phyloP scores from a whole-genome alignment of 2,113 vertebrate species.

The Vulpes vulpes region DNA sequence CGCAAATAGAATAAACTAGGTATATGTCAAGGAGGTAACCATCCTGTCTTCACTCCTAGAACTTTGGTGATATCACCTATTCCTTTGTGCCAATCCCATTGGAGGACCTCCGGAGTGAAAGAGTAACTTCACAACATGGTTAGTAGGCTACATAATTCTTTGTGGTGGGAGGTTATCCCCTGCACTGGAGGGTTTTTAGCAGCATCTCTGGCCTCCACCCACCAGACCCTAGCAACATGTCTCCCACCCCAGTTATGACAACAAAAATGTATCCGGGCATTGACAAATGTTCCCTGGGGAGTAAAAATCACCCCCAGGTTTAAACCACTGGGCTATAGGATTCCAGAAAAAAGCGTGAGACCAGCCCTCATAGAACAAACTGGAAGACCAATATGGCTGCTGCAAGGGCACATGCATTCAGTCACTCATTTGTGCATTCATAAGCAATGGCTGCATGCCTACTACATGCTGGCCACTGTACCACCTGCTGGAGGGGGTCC shows the following conservation, averaged over 20 bases:
- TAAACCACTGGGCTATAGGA: background rate
- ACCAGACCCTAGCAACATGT: background rate
- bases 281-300: background rate
- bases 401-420: no score
- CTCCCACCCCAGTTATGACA: background rate
- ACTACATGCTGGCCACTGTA: accelerated
- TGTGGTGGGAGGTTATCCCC: accelerated
- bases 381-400: background rate
- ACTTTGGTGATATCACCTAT: background rate
- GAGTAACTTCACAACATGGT: background rate
- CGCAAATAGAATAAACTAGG: background rate
- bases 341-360: background rate
- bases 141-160: background rate
- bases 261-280: background rate
- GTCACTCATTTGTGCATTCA: background rate
- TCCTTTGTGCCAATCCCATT: background rate
- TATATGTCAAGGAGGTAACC: background rate
- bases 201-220: background rate
- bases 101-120: background rate
- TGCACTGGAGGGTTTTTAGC: background rate
- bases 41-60: background rate
- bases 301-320: background rate
- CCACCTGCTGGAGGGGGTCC: background rate
- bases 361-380: background rate
- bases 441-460: background rate